Evolutionary conservation across 2,797 vertebrate species (phyloP).

Genomic region (Melanotaenia maccullochi): DNA sequence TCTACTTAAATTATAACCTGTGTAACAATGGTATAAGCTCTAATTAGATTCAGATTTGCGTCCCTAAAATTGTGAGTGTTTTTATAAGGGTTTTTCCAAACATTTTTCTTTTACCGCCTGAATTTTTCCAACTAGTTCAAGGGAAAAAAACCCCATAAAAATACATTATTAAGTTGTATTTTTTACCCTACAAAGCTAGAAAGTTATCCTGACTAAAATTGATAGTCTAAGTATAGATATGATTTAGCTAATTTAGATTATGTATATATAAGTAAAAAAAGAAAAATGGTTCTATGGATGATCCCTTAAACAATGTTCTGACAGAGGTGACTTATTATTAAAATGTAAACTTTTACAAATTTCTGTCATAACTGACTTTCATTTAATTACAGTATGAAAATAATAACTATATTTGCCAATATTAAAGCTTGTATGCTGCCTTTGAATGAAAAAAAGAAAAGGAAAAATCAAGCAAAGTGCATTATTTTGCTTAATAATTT

Average conservation of each 20-base stretch:
- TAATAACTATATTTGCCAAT: no score
- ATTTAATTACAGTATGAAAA: neutral
- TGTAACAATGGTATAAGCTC: neutral
- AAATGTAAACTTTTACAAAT: neutral
- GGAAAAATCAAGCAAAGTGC: neutral
- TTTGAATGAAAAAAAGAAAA: neutral
- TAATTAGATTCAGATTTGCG: no score
- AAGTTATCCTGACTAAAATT: neutral
- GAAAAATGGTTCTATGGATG: neutral
- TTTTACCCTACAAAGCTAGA: neutral
- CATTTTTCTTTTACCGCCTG: no score
- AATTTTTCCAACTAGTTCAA: neutral
- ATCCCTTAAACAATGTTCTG: neutral
- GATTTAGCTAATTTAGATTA: neutral
- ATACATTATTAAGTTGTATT: neutral
- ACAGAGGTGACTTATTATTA: neutral
- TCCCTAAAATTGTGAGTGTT: no score
- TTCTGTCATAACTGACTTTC: neutral
- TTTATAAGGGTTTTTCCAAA: no score
- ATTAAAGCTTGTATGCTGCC: no score
- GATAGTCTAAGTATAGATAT: neutral
- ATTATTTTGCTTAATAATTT: slow-evolving; percentile 26
- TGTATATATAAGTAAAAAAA: neutral
- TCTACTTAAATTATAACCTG: neutral
- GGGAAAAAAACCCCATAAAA: no score